Evolutionary conservation across 1,140 invertebrate genomes (phyloP).

Genomic region (Procambarus virginalis): DNA sequence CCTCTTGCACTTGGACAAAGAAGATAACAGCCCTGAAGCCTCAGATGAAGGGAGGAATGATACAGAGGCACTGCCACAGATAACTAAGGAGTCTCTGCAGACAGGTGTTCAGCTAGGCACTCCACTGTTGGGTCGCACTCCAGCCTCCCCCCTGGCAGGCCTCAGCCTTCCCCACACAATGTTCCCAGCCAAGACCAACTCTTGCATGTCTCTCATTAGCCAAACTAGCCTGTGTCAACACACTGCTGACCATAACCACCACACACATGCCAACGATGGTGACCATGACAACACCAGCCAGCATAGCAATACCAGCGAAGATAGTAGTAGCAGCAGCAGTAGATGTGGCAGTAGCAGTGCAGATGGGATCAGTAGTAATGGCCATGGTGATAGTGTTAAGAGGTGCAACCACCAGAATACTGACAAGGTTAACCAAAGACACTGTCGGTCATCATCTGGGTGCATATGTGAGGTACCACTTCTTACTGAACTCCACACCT

Average conservation of each 20-base stretch:
- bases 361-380: constrained; percentile 13
- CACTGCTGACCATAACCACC: constrained; percentile 29
- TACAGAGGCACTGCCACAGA: not conserved
- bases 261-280: not conserved
- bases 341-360: constrained; percentile 4
- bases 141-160: constrained; percentile 52
- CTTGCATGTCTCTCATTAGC: constrained; percentile 57
- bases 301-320: not conserved
- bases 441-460: constrained; percentile 30
- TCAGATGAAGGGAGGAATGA: not conserved
- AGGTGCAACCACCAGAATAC: not conserved
- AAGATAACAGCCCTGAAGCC: constrained; percentile 16
- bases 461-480: constrained; percentile 56
- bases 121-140: constrained; percentile 40
- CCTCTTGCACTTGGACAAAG: constrained; percentile 65
- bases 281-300: constrained; percentile 5
- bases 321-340: constrained; percentile 21
- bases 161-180: constrained; percentile 48
- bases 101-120: constrained; percentile 16
- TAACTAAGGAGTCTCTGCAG: constrained; percentile 3
- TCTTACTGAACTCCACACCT: constrained; percentile 42
- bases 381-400: not conserved
- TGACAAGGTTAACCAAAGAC: constrained; percentile 6
- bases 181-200: constrained; percentile 55
- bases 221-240: constrained; percentile 35